Evolutionary conservation across 2,888 invertebrate genomes (phyloP).

Genomic region (Drosophila quasianomalipes): DNA sequence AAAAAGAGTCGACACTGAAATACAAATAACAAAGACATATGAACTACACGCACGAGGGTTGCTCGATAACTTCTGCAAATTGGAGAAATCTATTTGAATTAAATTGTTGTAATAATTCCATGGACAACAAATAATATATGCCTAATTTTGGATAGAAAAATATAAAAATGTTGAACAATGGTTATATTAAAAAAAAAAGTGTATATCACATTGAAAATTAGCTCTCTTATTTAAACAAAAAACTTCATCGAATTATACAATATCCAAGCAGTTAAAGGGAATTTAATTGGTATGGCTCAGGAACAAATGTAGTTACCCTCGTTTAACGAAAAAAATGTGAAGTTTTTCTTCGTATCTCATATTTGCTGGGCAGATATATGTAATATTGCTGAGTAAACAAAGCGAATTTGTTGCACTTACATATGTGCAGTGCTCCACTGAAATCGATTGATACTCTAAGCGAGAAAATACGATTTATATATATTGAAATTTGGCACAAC

Average conservation of each 20-base stretch:
- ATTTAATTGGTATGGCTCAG: neutral
- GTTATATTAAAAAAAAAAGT: neutral
- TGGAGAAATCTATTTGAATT: neutral
- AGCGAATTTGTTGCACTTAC: constrained; percentile 21
- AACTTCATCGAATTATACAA: neutral
- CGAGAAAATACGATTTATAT: constrained; percentile 28
- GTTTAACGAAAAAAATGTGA: constrained; percentile 19
- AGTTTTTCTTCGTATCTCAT: constrained; percentile 24
- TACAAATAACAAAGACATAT: neutral
- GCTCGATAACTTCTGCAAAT: neutral
- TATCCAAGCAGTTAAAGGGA: neutral
- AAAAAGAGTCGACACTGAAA: constrained; percentile 9
- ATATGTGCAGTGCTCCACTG: constrained; percentile 36
- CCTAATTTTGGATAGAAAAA: neutral
- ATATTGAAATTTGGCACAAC: constrained; percentile 13
- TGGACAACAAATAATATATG: neutral
- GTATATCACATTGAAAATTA: neutral
- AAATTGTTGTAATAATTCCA: neutral
- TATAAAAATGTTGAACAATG: too few species aligned
- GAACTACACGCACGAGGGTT: constrained; percentile 23
- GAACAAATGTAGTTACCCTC: constrained; percentile 30
- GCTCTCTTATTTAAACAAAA: neutral
- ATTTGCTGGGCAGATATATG: constrained; percentile 34
- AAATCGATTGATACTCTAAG: constrained; percentile 55
- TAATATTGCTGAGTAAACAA: constrained; percentile 1